A percentile compares a stretch with the other conserved stretches of the same genome.
Conservation (phyloP, 2,888 invertebrate genomes). For the Agrilus biguttatus region DNA sequence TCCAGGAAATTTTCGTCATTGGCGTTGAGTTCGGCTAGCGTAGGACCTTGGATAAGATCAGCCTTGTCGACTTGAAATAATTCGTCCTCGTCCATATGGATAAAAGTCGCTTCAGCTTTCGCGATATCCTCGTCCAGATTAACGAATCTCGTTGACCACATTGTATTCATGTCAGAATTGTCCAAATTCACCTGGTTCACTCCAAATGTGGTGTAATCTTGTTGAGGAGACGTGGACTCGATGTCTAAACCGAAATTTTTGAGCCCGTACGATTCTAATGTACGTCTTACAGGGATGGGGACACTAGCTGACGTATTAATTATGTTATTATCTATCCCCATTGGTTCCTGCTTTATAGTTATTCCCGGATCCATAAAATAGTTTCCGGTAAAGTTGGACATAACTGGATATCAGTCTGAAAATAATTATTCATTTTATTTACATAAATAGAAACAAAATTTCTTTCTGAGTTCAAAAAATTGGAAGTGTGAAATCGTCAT, state of each 20-base stretch:
- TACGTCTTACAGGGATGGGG: conserved; percentile 42
- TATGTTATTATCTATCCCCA: conserved; percentile 27
- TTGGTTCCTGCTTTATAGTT: conserved; percentile 47
- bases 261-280: conserved; percentile 29
- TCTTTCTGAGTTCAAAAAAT: neutral
- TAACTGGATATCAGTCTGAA: conserved; percentile 17
- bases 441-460: neutral
- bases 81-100: conserved; percentile 72
- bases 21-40: conserved; percentile 71
- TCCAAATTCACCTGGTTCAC: conserved; percentile 19
- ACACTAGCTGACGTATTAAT: conserved; percentile 42
- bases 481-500: too few species aligned
- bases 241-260: conserved; percentile 41
- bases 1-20: conserved; percentile 71
- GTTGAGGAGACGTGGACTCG: conserved; percentile 40
- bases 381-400: conserved; percentile 50
- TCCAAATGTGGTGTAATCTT: conserved; percentile 17
- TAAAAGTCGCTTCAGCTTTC: conserved; percentile 45
- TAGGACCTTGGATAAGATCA: conserved; percentile 68
- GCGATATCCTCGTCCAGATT: conserved; percentile 15
- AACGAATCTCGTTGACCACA: conserved; percentile 29
- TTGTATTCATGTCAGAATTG: conserved; percentile 31
- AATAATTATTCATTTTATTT: neutral
- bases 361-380: conserved; percentile 47
- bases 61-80: conserved; percentile 81